Base-by-base conservation (phyloP, 2,888 invertebrate species). In the Oscheius onirici region DNA sequence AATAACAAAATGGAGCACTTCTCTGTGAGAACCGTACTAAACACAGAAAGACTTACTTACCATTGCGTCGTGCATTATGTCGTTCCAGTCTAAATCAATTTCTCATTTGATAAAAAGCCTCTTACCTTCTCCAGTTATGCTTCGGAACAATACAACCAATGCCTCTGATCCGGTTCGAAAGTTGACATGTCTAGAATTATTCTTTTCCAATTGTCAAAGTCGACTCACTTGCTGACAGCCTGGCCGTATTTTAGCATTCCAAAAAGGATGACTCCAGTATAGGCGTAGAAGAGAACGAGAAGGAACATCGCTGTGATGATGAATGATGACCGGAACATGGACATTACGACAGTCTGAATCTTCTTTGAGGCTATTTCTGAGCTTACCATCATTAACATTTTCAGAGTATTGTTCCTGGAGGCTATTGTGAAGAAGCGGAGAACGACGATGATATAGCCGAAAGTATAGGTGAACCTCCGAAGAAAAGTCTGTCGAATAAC, bases 61-160 rank as follows among this genome's bases (percentile, higher is more conserved):
- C 97, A 97, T 99, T 88, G 97, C 97, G 89, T 99, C 99, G 89
- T 99, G 99, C 99, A 99, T 99, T 80, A 99, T 97, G 91, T 99
- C 99, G 90, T 99, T 99, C 99, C 99, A 99, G 90, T 99, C 34
- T 34, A 34, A 34, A 34, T 6, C 3, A 34, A 34, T 8, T 34
- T 3, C 8, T 34, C 34, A 6, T 34, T 34, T 6, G 34, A 6
- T 8, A 3, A 34, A 8, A 6, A 8, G 5, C 8, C 34, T 6
- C 34, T 34, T 34, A 34, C 34, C 99, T 90, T 99, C 99, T 51
- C 99, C 99, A 0, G 99, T 99, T n/a, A 99, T 97, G 82, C 97
- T 97, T 71, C 99, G 92, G 90, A 99, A 99, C 74, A 99, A 90
- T 93, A 99, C 95, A 15, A 96, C 95, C 43, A 99, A 95, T 69